These are phyloP conservation scores for Haemorhous mexicanus DNA, from an alignment of 2,113 vertebrate genomes.

Conservation along the genomic window DNA sequence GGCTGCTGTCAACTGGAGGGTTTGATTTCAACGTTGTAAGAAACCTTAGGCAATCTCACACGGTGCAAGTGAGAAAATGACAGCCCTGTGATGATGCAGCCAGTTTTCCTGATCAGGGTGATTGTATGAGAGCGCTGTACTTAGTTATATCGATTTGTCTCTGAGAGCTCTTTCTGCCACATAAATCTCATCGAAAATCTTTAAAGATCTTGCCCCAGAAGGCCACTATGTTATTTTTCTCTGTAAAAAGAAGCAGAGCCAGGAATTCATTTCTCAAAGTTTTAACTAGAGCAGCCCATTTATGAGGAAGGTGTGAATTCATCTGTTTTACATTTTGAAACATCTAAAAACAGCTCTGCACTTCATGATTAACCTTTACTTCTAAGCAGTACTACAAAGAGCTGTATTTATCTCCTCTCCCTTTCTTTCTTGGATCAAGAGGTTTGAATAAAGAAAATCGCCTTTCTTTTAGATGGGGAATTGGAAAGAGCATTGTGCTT, in stretches of 20 bases:
- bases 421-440: background rate
- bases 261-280: slow-evolving; percentile 54
- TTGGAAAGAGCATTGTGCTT: slow-evolving; percentile 47
- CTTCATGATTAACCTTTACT: slow-evolving; percentile 56
- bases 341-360: slow-evolving; percentile 46
- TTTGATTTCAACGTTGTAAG: slow-evolving; percentile 56
- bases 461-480: background rate
- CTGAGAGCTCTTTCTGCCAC: slow-evolving; percentile 68
- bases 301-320: slow-evolving; percentile 46
- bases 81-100: slow-evolving; percentile 48
- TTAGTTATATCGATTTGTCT: slow-evolving; percentile 76
- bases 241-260: slow-evolving; percentile 50
- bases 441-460: slow-evolving; percentile 47
- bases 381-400: slow-evolving; percentile 15
- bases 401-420: slow-evolving; percentile 27
- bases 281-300: slow-evolving; percentile 44
- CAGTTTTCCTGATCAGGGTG: slow-evolving; percentile 64
- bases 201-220: slow-evolving; percentile 69
- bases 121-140: slow-evolving; percentile 62
- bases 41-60: slow-evolving; percentile 30
- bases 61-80: slow-evolving; percentile 59
- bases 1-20: background rate
- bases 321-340: slow-evolving; percentile 48
- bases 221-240: slow-evolving; percentile 55
- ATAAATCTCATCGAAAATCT: slow-evolving; percentile 75